Percentiles rank a stretch among this genome's conserved stretches.
phyloP scores from a whole-genome alignment of 2,797 vertebrate species.

The Acipenser ruthenus region DNA sequence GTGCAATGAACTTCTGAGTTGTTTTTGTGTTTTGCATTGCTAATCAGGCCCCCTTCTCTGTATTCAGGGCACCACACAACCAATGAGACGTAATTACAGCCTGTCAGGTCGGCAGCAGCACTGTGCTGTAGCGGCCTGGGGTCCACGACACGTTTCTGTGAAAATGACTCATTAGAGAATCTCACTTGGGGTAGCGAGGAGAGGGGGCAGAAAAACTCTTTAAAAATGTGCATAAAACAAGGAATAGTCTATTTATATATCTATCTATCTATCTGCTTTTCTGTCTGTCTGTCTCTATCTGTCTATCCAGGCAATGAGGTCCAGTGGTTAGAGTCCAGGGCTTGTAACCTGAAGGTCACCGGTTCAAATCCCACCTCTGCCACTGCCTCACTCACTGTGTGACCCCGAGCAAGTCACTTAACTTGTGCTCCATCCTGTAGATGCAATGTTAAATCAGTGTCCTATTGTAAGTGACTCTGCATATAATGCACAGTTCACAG shows the following conservation, averaged over 20 bases:
- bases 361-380: slow-evolving; percentile 11
- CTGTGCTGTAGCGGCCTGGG: slow-evolving; percentile 46
- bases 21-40: slow-evolving; percentile 47
- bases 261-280: too few species aligned
- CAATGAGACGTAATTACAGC: slow-evolving; percentile 63
- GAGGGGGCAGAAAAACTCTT: not conserved
- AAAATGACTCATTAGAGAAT: not conserved
- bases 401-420: slow-evolving; percentile 24
- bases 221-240: not conserved
- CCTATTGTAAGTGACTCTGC: too few species aligned
- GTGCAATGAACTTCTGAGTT: slow-evolving; percentile 23
- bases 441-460: too few species aligned
- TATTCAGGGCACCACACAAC: slow-evolving; percentile 35
- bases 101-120: slow-evolving; percentile 57
- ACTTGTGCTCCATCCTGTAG: not conserved
- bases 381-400: slow-evolving; percentile 20
- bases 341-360: too few species aligned
- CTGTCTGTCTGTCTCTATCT: too few species aligned
- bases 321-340: too few species aligned
- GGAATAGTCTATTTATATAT: not conserved
- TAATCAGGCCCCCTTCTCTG: slow-evolving; percentile 55
- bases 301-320: too few species aligned
- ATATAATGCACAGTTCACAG: too few species aligned
- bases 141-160: slow-evolving; percentile 32
- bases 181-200: not conserved